phyloP scores from a whole-genome alignment of 2,888 invertebrate genomes.

The Pristionchus arcanus region DNA sequence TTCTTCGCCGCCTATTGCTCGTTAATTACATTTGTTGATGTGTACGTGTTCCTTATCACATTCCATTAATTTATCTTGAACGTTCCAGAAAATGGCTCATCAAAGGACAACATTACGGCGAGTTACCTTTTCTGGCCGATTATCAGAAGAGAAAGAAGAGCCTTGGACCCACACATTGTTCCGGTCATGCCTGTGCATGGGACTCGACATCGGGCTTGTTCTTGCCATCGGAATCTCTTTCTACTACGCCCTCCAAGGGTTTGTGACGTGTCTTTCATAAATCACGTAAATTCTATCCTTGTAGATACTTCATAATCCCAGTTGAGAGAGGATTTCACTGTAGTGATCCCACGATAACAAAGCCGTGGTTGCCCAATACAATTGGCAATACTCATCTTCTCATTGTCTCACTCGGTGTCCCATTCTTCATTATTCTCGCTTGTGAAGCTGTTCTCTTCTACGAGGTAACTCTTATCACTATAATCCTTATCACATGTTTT shows the following conservation, averaged over 20 bases:
- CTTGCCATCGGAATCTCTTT: conserved; percentile 19
- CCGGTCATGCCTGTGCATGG: conserved; percentile 12
- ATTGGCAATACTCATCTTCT: conserved; percentile 77
- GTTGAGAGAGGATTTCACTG: conserved; percentile 90
- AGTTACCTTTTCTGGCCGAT: conserved; percentile 47
- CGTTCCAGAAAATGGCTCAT: background rate
- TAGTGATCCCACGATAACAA: conserved; percentile 91
- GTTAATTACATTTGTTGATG: background rate
- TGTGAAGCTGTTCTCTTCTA: conserved; percentile 67
- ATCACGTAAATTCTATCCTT: background rate
- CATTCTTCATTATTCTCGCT: conserved; percentile 66
- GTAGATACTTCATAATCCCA: conserved; percentile 67
- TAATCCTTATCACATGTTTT: background rate
- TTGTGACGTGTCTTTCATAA: background rate
- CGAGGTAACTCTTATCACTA: conserved; percentile 57
- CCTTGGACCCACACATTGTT: background rate
- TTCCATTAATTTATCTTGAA: background rate
- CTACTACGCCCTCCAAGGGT: conserved; percentile 50
- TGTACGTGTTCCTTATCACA: background rate
- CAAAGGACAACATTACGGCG: conserved; percentile 28
- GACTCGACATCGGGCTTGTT: conserved; percentile 33
- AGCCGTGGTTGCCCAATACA: conserved; percentile 86
- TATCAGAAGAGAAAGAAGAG: conserved; percentile 41
- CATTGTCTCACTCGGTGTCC: conserved; percentile 68
- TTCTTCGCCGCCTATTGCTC: background rate